Percentiles rank a stretch among this genome's conserved stretches.
These are phyloP conservation scores for Botia kubotai DNA, from an alignment of 2,797 vertebrate species.

Conservation along the genomic window DNA sequence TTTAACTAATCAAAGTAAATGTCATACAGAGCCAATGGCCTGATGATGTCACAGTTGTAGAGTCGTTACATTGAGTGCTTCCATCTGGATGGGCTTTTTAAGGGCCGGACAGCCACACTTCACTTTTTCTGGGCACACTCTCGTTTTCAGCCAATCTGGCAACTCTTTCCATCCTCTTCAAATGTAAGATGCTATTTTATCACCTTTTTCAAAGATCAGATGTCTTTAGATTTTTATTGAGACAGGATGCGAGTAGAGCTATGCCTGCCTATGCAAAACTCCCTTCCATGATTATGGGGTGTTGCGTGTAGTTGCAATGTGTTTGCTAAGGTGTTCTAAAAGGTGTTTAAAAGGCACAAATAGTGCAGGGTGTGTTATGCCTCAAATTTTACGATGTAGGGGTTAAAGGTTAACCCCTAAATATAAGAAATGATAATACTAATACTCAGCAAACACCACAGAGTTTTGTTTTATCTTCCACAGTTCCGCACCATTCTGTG, in stretches of 20 bases:
- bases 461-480: background rate
- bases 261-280: too few relatives aligned
- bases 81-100: constrained; percentile 55
- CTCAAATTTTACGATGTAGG: too few relatives aligned
- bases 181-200: background rate
- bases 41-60: constrained; percentile 42
- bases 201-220: background rate
- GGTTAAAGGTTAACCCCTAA: too few relatives aligned
- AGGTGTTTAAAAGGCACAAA: too few relatives aligned
- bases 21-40: constrained; percentile 44
- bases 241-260: too few relatives aligned
- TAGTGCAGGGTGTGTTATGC: too few relatives aligned
- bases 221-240: too few relatives aligned
- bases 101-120: constrained; percentile 39
- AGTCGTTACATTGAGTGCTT: constrained; percentile 46
- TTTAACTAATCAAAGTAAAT: constrained; percentile 61
- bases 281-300: too few relatives aligned
- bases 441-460: background rate
- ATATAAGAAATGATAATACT: too few relatives aligned
- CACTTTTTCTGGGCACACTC: constrained; percentile 27
- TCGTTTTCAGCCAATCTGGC: constrained; percentile 30
- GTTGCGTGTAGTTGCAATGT: too few relatives aligned
- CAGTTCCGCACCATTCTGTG: background rate
- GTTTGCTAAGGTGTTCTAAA: too few relatives aligned
- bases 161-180: constrained; percentile 11